A percentile compares a stretch with the other conserved stretches of the same genome.
These are phyloP conservation scores for Trilocha varians DNA, from an alignment of 2,888 invertebrate species.

Conservation along the genomic window DNA sequence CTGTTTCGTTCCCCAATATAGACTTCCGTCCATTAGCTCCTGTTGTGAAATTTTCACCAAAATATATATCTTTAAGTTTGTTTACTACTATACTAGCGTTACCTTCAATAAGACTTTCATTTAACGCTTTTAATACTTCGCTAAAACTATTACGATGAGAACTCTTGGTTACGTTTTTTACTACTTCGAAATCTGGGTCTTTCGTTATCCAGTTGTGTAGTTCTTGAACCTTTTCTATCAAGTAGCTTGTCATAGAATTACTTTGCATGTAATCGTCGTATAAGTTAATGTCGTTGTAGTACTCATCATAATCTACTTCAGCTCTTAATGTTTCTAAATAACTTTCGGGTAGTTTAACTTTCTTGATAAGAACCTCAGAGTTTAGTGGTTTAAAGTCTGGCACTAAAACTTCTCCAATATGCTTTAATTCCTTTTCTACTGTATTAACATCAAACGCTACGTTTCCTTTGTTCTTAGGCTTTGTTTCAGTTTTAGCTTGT, in stretches of 20 bases:
- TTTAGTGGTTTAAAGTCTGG: slow-evolving; percentile 54
- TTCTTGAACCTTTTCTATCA: slow-evolving; percentile 68
- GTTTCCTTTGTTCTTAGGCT: background rate
- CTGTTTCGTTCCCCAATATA: slow-evolving; percentile 56
- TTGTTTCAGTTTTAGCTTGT: background rate
- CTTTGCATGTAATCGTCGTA: slow-evolving; percentile 65
- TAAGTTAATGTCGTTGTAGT: slow-evolving; percentile 56
- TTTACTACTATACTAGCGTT: slow-evolving; percentile 63
- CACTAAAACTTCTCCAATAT: slow-evolving; percentile 9
- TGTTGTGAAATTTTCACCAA: slow-evolving; percentile 47
- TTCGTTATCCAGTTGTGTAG: slow-evolving; percentile 64
- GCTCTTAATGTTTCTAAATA: slow-evolving; percentile 20
- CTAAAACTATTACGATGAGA: slow-evolving; percentile 37
- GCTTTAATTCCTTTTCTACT: background rate
- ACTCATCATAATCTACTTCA: slow-evolving; percentile 43
- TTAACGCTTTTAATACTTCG: slow-evolving; percentile 58
- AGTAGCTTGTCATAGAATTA: slow-evolving; percentile 58
- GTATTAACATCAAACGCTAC: background rate
- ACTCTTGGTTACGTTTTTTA: slow-evolving; percentile 20
- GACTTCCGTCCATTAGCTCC: slow-evolving; percentile 36
- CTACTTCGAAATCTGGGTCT: slow-evolving; percentile 45
- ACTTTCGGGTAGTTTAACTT: slow-evolving; percentile 37
- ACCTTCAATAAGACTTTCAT: slow-evolving; percentile 64
- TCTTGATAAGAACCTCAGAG: slow-evolving; percentile 30
- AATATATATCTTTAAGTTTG: slow-evolving; percentile 67